Conservation (phyloP, 92 coral and sea anemone genomes). For the Zoanthus sociatus region DNA sequence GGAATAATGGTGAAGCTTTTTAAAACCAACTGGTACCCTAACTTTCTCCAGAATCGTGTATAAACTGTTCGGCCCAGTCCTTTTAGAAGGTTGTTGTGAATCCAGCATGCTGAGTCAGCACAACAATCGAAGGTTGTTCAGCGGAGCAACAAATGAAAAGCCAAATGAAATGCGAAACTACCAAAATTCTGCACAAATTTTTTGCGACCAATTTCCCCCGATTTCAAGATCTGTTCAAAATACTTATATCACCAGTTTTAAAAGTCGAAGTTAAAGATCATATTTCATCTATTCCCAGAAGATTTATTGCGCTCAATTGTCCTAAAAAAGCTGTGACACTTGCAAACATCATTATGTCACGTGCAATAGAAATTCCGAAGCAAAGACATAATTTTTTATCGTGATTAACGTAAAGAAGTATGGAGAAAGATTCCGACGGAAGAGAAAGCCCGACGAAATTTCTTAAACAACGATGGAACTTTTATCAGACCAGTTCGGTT, state of each 20-base stretch:
- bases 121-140: neutral
- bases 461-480: constrained; percentile 46
- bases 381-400: neutral
- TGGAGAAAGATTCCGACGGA: constrained; percentile 36
- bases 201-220: too few species aligned
- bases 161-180: neutral
- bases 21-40: neutral
- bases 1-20: too few species aligned
- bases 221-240: neutral
- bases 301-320: neutral
- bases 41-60: neutral
- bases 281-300: neutral
- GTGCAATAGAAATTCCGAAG: constrained; percentile 3
- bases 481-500: constrained; percentile 43
- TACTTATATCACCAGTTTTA: neutral
- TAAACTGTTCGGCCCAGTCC: constrained; percentile 17
- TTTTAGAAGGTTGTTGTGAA: neutral
- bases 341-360: constrained; percentile 11
- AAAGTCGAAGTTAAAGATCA: neutral
- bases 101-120: neutral
- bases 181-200: too few species aligned
- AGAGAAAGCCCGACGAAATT: constrained; percentile 44
- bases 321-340: neutral
- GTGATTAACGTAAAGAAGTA: neutral
- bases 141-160: constrained; percentile 7